Base-by-base conservation (phyloP, 2,888 invertebrate genomes). In the Cephus spinipes region DNA sequence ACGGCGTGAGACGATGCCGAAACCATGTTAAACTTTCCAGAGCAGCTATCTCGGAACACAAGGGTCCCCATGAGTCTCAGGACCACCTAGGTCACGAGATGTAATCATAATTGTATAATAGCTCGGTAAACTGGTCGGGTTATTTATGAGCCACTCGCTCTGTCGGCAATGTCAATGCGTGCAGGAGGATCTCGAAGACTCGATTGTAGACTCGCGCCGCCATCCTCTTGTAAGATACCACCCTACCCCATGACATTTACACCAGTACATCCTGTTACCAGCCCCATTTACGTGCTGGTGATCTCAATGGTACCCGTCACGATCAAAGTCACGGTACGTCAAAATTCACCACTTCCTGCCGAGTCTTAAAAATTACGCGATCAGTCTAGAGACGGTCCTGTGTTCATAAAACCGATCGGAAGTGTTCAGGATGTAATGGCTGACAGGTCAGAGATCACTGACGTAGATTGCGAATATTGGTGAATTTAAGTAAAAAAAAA, bases 61-160 rank as follows among this genome's bases (percentile, higher is more conserved):
- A 33, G 71, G 40, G 40, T 31, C 34, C 71, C 33, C 82, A 83
- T 86, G 87, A 87, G 76, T 81, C 77, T 73, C 78, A 69, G 85
- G 89, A 89, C 90, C 88, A 89, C 89, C 88, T 87, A 89, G 84
- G 86, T 79, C 55, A 83, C 74, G 79, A 87, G 88, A 89, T 89
- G 88, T 86, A 89, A 90, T 90, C 90, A 86, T 90, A 89, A 90
- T 89, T 90, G 89, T 88, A 89, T 89, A 90, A 90, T 89, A 89
- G 87, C 85, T 84, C 83, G 86, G 86, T 87, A 87, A 89, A 88
- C 86, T 87, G 86, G 86, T 84, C 84, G 85, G 85, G 87, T 90
- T 89, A 90, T 90, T 90, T 88, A 90, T 89, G 89, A 88, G 85
- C 81, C 83, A 40, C 84, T 85, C 84, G 87, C 85, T 87, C 87